Evolutionary conservation across 2,888 invertebrate species (phyloP), one percentile per base, ranked within the genome.

Genomic region (Hofmannophila pseudospretella): DNA sequence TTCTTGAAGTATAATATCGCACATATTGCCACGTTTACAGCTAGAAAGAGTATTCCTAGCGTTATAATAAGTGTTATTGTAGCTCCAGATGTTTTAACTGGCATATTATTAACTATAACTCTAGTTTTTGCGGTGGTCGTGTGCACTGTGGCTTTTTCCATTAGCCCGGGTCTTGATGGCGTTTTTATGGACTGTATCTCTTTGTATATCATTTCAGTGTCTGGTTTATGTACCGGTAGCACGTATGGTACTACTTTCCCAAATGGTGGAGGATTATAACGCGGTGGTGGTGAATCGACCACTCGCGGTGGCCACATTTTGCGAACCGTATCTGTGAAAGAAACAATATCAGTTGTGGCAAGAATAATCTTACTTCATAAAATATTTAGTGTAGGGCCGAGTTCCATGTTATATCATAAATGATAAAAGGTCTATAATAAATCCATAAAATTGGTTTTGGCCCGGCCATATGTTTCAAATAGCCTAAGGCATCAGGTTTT

Each of bases 21-120:
- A 54, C 93, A 92, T 20, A 91, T 89, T n/a, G 90, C 88, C 7
- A 94, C 73, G 65, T 95, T 96, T 4, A 94, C 84, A 12, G 92
- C 74, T 4, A 96, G 76, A 61, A 96, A 94, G 29, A 93, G 73
- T 32, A 92, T 87, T 13, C 92, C 93, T 43, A 93, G 77, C 0
- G 89, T 89, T 31, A 92, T 87, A 28, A 92, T 77, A 34, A 92
- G 71, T 46, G 90, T 89, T 42, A 91, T 73, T n/a, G 90, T 90
- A 3, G 90, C 88, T 42, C 90, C 87, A 5, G 90, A 89, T 38
- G 88, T 88, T 67, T 89, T 88, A 19, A 89, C 66, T 37, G 88
- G 73, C 45, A 75, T 57, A 44, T 51, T 51, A 27, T 36, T 41
- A 32, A 40, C 27, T 25, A 44, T 51, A 4, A 49, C 35, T 51